phyloP scores from a whole-genome alignment of 2,888 invertebrate species.

The Phalangium opilio region DNA sequence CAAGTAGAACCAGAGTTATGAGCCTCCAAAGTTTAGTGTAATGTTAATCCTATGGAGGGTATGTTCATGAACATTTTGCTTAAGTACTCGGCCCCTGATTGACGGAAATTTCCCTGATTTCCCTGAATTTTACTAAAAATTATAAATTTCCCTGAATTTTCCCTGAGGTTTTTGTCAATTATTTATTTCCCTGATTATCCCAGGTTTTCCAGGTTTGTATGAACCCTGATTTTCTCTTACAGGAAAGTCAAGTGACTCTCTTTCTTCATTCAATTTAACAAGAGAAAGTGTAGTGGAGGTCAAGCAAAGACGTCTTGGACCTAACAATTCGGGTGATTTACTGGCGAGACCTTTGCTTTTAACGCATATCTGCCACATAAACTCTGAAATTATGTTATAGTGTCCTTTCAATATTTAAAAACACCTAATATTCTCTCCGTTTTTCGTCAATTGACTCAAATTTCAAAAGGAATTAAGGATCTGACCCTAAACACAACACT shows the following conservation, averaged over 20 bases:
- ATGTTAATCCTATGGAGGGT: too few species aligned
- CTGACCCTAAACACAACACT: background rate
- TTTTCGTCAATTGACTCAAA: background rate
- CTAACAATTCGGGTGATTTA: constrained; percentile 40
- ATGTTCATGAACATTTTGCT: too few species aligned
- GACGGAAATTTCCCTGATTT: too few species aligned
- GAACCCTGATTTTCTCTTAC: constrained; percentile 35
- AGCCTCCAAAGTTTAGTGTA: too few species aligned
- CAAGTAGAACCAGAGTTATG: too few species aligned
- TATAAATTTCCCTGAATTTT: too few species aligned
- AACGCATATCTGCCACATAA: constrained; percentile 80
- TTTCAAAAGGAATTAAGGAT: background rate
- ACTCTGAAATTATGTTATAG: constrained; percentile 49
- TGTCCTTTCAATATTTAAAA: background rate
- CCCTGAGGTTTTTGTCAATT: too few species aligned
- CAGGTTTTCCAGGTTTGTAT: background rate
- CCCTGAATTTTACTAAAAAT: too few species aligned
- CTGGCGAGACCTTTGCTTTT: constrained; percentile 63
- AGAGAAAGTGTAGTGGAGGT: constrained; percentile 53
- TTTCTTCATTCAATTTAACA: constrained; percentile 35
- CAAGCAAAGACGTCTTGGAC: constrained; percentile 71
- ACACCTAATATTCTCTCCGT: too few species aligned
- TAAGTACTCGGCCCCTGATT: too few species aligned
- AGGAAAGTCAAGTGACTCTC: constrained; percentile 39
- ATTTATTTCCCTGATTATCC: too few species aligned